Conservation (phyloP, 2,888 invertebrate species). For the Exephanes ischioxanthus region DNA sequence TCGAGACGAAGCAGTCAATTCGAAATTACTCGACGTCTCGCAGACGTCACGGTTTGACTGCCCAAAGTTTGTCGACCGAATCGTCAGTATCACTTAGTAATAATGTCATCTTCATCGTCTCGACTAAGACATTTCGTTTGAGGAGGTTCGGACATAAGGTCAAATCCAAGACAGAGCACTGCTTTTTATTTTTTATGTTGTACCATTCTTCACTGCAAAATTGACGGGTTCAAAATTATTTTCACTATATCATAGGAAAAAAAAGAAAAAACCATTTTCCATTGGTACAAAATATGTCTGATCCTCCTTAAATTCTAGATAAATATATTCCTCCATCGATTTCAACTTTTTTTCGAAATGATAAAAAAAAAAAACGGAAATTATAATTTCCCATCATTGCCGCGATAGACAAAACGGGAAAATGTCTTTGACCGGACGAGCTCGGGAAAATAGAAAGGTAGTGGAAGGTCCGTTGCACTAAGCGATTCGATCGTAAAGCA, state of each 20-base stretch:
- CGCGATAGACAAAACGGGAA: constrained; percentile 11
- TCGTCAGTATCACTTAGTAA: constrained; percentile 21
- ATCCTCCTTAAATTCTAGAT: constrained; percentile 10
- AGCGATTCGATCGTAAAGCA: constrained; percentile 64
- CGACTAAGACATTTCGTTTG: constrained; percentile 27
- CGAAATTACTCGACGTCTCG: constrained; percentile 34
- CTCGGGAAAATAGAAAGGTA: constrained; percentile 54
- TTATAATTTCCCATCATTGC: constrained; percentile 36
- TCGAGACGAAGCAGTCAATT: constrained; percentile 74
- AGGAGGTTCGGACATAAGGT: background rate
- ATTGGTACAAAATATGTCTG: background rate
- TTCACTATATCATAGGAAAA: background rate
- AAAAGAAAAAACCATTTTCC: background rate
- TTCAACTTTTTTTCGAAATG: background rate
- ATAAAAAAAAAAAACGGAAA: background rate
- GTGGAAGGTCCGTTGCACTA: constrained; percentile 50
- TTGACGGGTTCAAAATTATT: background rate
- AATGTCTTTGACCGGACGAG: constrained; percentile 48
- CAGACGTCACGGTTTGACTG: constrained; percentile 27
- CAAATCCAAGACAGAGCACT: background rate
- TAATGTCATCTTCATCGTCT: constrained; percentile 30
- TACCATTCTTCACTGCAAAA: background rate
- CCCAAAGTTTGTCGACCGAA: constrained; percentile 37
- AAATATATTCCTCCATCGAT: constrained; percentile 16
- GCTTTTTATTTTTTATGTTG: background rate